phyloP scores from a whole-genome alignment of 2,888 invertebrate species.

The Chorisops tibialis region DNA sequence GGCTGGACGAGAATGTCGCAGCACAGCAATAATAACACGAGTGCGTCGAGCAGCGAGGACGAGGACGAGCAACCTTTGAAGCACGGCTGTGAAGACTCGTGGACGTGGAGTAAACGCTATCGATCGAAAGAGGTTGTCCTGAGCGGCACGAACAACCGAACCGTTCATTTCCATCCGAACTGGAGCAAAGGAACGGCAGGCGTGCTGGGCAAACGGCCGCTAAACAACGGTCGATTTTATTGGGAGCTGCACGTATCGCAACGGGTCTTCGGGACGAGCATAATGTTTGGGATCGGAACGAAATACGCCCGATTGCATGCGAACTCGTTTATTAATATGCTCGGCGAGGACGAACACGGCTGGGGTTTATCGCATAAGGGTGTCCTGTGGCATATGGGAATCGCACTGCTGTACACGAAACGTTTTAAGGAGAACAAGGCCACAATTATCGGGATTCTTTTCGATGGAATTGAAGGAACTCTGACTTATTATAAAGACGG shows the following conservation, averaged over 20 bases:
- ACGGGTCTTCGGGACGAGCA: conserved; percentile 68
- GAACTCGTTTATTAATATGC: conserved; percentile 65
- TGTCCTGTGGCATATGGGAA: conserved; percentile 64
- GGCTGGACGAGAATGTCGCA: conserved; percentile 25
- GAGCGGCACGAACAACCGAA: conserved; percentile 55
- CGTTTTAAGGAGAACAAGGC: conserved; percentile 68
- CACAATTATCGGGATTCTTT: conserved; percentile 65
- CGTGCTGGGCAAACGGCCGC: conserved; percentile 61
- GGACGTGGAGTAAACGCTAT: conserved; percentile 65
- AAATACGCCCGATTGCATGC: conserved; percentile 59
- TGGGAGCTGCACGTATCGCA: conserved; percentile 65
- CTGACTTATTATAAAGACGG: conserved; percentile 70
- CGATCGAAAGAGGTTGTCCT: conserved; percentile 59
- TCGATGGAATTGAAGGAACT: conserved; percentile 66
- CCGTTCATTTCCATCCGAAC: conserved; percentile 71
- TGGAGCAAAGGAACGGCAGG: conserved; percentile 75
- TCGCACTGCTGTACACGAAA: conserved; percentile 61
- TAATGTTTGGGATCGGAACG: conserved; percentile 72
- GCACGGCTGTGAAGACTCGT: conserved; percentile 61
- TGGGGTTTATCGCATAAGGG: conserved; percentile 76
- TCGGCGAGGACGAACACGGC: conserved; percentile 67
- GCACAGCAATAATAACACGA: conserved; percentile 31
- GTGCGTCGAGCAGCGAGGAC: conserved; percentile 26
- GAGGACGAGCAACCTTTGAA: conserved; percentile 39
- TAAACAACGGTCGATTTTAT: conserved; percentile 64